Conservation (phyloP, 1,140 invertebrate species). For the Thalassaphorura encarpata region DNA sequence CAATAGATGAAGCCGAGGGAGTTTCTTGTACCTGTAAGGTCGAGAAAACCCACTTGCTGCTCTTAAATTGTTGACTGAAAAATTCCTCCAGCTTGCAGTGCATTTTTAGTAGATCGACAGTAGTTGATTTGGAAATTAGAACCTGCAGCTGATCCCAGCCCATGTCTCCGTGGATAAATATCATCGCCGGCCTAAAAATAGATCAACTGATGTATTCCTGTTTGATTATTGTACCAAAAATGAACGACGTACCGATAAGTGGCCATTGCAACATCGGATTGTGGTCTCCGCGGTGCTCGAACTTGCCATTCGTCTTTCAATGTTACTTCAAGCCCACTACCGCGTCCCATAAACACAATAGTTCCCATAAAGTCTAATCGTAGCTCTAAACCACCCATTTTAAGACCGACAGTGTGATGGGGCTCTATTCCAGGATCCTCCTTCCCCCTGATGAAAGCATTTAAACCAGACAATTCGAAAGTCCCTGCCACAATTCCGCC, state of each 20-base stretch:
- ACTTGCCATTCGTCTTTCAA: constrained; percentile 75
- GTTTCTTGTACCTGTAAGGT: constrained; percentile 44
- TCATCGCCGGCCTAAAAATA: constrained; percentile 61
- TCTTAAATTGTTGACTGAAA: constrained; percentile 90
- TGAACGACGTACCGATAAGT: constrained; percentile 24
- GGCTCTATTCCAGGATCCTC: constrained; percentile 83
- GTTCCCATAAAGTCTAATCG: constrained; percentile 90
- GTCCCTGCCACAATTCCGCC: constrained; percentile 92
- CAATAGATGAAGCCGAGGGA: constrained; percentile 27
- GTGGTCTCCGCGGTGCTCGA: constrained; percentile 36
- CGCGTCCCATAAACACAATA: constrained; percentile 74
- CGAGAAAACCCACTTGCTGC: constrained; percentile 78
- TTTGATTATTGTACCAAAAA: background rate
- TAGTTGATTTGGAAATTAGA: constrained; percentile 92
- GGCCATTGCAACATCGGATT: constrained; percentile 17
- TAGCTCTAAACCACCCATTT: constrained; percentile 73
- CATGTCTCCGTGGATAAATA: constrained; percentile 86
- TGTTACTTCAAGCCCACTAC: constrained; percentile 67
- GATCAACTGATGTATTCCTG: background rate
- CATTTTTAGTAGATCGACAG: constrained; percentile 92
- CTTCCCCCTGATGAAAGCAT: constrained; percentile 72
- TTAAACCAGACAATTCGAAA: constrained; percentile 79
- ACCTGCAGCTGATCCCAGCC: constrained; percentile 92
- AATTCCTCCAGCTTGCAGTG: constrained; percentile 93
- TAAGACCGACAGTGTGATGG: constrained; percentile 74